These are phyloP conservation scores for Anthonomus grandis DNA, from an alignment of 1,140 invertebrate species.

Conservation along the genomic window DNA sequence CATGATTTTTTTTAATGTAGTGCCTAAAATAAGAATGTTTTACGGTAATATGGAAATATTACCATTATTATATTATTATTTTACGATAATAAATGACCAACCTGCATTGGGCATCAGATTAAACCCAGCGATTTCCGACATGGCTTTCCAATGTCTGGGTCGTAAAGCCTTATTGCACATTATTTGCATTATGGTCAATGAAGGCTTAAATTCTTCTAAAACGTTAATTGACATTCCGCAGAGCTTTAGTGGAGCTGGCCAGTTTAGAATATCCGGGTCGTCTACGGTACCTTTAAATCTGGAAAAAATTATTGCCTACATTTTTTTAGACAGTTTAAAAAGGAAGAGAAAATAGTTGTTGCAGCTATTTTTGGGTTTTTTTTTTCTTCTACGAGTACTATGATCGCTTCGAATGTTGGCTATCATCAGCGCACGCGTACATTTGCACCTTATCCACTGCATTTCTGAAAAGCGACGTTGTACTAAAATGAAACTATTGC, in stretches of 20 bases:
- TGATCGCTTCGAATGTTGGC: neutral
- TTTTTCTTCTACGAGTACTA: no score
- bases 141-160: slow-evolving; percentile 85
- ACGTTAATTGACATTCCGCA: slow-evolving; percentile 53
- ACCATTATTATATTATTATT: neutral
- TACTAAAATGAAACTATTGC: no score
- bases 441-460: no score
- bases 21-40: slow-evolving; percentile 48
- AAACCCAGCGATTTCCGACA: slow-evolving; percentile 76
- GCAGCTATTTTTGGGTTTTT: no score
- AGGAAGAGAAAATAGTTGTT: no score
- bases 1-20: slow-evolving; percentile 77
- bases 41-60: neutral
- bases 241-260: slow-evolving; percentile 74
- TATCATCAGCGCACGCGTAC: no score
- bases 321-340: no score
- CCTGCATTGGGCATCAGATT: slow-evolving; percentile 79
- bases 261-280: slow-evolving; percentile 70
- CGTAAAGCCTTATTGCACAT: slow-evolving; percentile 82
- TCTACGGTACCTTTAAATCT: slow-evolving; percentile 64
- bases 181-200: slow-evolving; percentile 74
- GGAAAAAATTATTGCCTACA: no score
- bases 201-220: slow-evolving; percentile 76
- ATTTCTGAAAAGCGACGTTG: no score
- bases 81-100: neutral